Conservation (phyloP, 2,888 invertebrate genomes). For the Portevinia maculata region DNA sequence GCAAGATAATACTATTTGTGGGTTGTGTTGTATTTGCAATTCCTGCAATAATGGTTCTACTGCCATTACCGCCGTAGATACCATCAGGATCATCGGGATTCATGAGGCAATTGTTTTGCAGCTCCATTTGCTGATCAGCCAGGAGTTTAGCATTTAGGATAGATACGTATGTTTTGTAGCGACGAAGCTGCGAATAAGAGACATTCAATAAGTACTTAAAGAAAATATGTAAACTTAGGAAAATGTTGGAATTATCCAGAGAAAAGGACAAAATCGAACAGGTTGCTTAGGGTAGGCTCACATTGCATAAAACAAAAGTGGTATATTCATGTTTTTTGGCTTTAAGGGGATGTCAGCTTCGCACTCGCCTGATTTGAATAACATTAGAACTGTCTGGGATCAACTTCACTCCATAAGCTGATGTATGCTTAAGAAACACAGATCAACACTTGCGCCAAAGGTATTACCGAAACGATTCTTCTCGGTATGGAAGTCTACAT, state of each 20-base stretch:
- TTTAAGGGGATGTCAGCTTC: too few species aligned
- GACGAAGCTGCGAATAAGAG: conserved; percentile 86
- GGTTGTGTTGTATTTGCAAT: conserved; percentile 79
- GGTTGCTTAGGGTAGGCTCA: too few species aligned
- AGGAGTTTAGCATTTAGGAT: conserved; percentile 88
- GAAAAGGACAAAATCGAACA: background rate
- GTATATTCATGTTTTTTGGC: too few species aligned
- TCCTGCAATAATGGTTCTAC: conserved; percentile 53
- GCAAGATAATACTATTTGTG: conserved; percentile 78
- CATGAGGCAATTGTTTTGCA: conserved; percentile 80
- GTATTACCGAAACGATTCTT: too few species aligned
- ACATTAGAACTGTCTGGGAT: too few species aligned
- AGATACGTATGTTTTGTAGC: conserved; percentile 92
- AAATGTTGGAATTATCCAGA: background rate
- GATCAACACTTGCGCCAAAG: too few species aligned
- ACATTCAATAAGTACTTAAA: background rate
- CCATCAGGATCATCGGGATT: conserved; percentile 84
- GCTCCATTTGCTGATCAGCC: conserved; percentile 81
- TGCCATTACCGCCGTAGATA: conserved; percentile 54
- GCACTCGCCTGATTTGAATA: too few species aligned
- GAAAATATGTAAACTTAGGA: too few species aligned
- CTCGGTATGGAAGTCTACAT: too few species aligned
- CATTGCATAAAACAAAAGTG: too few species aligned
- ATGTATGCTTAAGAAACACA: too few species aligned
- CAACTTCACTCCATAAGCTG: too few species aligned